Conservation (phyloP, 2,113 vertebrate species). For the Ellobius talpinus region DNA sequence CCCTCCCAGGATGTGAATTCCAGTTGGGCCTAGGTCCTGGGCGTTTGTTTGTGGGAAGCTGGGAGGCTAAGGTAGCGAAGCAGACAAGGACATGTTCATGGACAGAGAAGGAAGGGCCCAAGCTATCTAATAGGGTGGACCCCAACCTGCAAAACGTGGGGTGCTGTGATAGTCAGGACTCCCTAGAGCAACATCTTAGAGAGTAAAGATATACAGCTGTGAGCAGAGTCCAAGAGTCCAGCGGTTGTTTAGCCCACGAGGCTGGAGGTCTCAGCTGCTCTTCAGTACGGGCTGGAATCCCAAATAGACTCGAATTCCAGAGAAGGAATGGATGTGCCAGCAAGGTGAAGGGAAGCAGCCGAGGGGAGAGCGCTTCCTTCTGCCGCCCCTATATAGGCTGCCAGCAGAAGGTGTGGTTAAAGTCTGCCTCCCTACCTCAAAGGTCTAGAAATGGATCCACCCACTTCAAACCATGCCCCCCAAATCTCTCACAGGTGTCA, state of each 20-base stretch:
- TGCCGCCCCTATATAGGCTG: not conserved
- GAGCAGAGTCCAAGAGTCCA: not conserved
- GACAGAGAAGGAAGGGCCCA: not conserved
- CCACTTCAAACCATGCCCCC: not conserved
- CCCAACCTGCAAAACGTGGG: not conserved
- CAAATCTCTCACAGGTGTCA: not conserved
- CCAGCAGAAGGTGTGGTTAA: not conserved
- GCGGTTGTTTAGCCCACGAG: not conserved
- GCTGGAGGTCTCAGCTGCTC: not conserved
- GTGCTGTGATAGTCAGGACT: not conserved
- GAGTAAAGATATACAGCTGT: not conserved
- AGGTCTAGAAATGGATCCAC: not conserved
- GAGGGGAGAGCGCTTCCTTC: not conserved
- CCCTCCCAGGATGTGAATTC: not conserved
- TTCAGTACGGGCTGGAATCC: not conserved
- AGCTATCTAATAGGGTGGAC: too few species aligned
- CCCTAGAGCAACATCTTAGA: not conserved
- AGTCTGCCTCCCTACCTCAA: not conserved
- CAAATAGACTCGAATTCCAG: not conserved
- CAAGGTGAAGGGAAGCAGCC: not conserved
- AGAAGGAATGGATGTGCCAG: not conserved
- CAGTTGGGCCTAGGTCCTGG: not conserved
- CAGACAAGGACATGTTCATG: too few species aligned
- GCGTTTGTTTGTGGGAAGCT: not conserved
- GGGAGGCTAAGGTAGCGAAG: not conserved